Evolutionary conservation across 2,113 vertebrate genomes (phyloP).

Genomic region (Eonycteris spelaea): DNA sequence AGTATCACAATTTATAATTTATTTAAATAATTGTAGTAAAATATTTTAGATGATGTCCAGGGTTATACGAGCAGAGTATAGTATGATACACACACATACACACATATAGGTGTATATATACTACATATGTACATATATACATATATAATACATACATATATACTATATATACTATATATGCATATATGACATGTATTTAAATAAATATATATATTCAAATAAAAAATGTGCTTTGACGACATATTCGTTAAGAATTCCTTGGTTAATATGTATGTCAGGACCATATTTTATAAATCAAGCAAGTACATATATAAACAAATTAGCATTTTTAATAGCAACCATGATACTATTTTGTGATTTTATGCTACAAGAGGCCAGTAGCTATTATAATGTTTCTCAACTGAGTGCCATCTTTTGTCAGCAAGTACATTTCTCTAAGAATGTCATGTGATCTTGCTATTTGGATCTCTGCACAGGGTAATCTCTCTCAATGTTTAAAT

Average conservation of each 20-base stretch:
- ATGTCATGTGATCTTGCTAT: neutral
- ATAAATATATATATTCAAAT: neutral
- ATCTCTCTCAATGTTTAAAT: constrained; percentile 33
- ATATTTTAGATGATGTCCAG: neutral
- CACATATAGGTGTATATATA: neutral
- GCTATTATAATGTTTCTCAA: neutral
- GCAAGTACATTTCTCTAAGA: constrained; percentile 36
- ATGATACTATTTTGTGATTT: neutral
- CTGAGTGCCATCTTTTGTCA: constrained; percentile 3
- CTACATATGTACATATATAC: neutral
- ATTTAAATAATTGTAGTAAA: neutral
- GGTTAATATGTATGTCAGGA: neutral
- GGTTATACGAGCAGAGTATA: neutral
- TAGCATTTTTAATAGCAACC: neutral
- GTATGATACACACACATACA: neutral
- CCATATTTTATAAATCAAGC: neutral
- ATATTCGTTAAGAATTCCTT: neutral
- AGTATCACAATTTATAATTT: constrained; percentile 14
- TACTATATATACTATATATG: neutral
- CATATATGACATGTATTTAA: neutral
- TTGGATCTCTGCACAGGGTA: neutral
- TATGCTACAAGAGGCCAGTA: neutral
- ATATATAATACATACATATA: neutral
- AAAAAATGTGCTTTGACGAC: neutral
- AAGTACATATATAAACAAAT: neutral